These are phyloP conservation scores for Epizoanthus rinbou DNA, from an alignment of 92 coral and sea anemone genomes.

Conservation along the genomic window DNA sequence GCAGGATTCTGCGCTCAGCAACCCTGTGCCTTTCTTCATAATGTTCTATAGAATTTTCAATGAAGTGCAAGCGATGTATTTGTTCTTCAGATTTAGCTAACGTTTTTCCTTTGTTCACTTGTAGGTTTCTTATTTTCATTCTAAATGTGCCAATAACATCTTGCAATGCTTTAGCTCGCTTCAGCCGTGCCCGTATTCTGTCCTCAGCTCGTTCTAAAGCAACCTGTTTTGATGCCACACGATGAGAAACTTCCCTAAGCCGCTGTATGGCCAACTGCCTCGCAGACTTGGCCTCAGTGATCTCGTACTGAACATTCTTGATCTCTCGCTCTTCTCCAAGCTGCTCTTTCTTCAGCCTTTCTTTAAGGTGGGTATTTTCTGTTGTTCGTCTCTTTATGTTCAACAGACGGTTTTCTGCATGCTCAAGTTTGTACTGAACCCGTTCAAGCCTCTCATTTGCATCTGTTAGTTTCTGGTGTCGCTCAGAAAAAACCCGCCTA, in stretches of 20 bases:
- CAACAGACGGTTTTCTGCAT: constrained; percentile 52
- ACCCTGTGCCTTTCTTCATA: constrained; percentile 56
- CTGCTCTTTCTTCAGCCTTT: constrained; percentile 58
- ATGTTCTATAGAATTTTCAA: constrained; percentile 65
- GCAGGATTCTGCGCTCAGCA: constrained; percentile 74
- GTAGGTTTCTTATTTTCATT: constrained; percentile 58
- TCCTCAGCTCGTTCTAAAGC: constrained; percentile 70
- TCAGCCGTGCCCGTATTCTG: constrained; percentile 53
- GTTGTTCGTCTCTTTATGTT: constrained; percentile 54
- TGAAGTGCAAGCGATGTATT: constrained; percentile 47
- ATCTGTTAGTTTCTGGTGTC: constrained; percentile 68
- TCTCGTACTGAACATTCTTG: constrained; percentile 62
- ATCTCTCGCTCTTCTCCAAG: constrained; percentile 59
- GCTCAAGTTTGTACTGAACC: constrained; percentile 60
- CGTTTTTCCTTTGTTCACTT: constrained; percentile 36
- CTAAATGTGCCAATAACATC: constrained; percentile 74
- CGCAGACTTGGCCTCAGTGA: constrained; percentile 68
- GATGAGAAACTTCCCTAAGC: constrained; percentile 55
- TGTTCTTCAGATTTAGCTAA: constrained; percentile 51
- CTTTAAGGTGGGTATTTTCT: constrained; percentile 62
- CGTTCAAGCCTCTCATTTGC: constrained; percentile 71
- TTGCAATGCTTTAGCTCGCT: constrained; percentile 64
- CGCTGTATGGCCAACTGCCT: constrained; percentile 65
- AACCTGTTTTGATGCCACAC: constrained; percentile 47
- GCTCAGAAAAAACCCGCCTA: constrained; percentile 54